phyloP scores from a whole-genome alignment of 2,888 invertebrate species.

The Hipparchia sbordonii region DNA sequence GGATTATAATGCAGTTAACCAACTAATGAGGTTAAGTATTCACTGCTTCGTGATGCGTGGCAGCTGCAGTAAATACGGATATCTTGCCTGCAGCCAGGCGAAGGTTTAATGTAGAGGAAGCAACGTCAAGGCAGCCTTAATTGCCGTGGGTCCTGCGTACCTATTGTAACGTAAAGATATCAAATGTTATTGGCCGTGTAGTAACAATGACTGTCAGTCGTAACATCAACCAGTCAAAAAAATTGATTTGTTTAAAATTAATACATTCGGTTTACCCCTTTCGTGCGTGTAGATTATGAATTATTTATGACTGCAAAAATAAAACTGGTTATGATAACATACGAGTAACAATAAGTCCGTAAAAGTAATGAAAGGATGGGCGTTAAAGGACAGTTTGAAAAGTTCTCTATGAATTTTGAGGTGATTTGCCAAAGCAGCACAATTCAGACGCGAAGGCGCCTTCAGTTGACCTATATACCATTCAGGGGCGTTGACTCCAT shows the following conservation, averaged over 20 bases:
- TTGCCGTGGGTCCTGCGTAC: slow-evolving; percentile 12
- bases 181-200: slow-evolving; percentile 48
- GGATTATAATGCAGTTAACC: slow-evolving; percentile 72
- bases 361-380: slow-evolving; percentile 47
- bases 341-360: slow-evolving; percentile 16
- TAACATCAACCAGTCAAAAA: slow-evolving; percentile 49
- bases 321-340: slow-evolving; percentile 56
- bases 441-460: slow-evolving; percentile 77
- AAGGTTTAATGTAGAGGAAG: slow-evolving; percentile 28
- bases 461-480: slow-evolving; percentile 77
- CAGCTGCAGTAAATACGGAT: slow-evolving; percentile 65
- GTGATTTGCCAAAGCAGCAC: slow-evolving; percentile 61
- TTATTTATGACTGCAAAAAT: slow-evolving; percentile 57
- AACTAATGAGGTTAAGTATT: slow-evolving; percentile 77
- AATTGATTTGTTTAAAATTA: slow-evolving; percentile 51
- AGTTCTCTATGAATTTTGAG: slow-evolving; percentile 53
- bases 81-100: slow-evolving; percentile 18
- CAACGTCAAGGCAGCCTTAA: slow-evolving; percentile 31
- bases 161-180: slow-evolving; percentile 42
- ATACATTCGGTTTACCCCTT: slow-evolving; percentile 56
- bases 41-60: slow-evolving; percentile 66
- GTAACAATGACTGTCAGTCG: slow-evolving; percentile 51
- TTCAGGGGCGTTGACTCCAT: slow-evolving; percentile 72
- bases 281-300: slow-evolving; percentile 50
- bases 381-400: slow-evolving; percentile 48